Evolutionary conservation across 2,797 vertebrate genomes (phyloP).

Genomic region (Streptopelia turtur): DNA sequence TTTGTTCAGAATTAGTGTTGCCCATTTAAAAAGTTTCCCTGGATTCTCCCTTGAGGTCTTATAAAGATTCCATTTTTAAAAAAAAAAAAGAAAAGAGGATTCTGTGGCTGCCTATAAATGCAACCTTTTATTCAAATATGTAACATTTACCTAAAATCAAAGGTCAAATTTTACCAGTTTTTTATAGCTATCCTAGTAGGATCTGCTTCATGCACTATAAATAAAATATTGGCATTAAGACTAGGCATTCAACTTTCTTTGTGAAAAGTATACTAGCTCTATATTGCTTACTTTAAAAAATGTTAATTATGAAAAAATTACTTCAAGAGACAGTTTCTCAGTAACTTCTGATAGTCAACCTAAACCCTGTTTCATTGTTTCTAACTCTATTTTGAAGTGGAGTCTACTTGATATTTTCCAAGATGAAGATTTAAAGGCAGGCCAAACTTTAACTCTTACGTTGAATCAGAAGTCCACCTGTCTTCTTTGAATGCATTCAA

Average conservation of each 20-base stretch:
- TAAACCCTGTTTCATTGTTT: neutral
- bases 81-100: neutral
- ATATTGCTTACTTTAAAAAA: neutral
- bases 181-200: constrained; percentile 1
- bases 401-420: neutral
- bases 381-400: neutral
- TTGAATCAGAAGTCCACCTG: neutral
- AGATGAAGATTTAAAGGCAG: neutral
- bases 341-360: neutral
- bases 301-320: neutral
- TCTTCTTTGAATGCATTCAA: neutral
- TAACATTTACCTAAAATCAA: constrained; percentile 51
- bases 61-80: constrained; percentile 26
- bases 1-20: constrained; percentile 66
- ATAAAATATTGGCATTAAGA: neutral
- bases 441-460: neutral
- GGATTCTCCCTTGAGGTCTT: neutral
- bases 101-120: neutral
- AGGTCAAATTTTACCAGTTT: constrained; percentile 36
- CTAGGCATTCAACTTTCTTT: neutral
- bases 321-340: neutral
- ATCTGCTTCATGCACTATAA: neutral
- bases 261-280: neutral
- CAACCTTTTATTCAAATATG: constrained; percentile 42
- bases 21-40: constrained; percentile 45